phyloP scores from a whole-genome alignment of 2,113 vertebrate genomes.

The Eurypyga helias region DNA sequence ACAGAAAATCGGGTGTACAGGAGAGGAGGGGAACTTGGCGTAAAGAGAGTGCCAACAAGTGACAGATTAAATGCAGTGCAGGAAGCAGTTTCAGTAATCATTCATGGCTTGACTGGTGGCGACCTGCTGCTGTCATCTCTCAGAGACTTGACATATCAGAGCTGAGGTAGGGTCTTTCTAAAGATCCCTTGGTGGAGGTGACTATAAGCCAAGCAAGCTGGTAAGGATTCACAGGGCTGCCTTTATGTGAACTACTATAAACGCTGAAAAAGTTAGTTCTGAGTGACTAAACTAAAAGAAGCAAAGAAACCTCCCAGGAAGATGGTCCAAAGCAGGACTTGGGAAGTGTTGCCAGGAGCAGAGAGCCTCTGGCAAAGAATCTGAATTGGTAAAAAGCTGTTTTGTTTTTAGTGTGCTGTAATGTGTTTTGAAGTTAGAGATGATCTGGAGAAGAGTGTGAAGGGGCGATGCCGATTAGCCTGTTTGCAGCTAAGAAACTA shows the following conservation, averaged over 20 bases:
- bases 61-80: background rate
- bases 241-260: background rate
- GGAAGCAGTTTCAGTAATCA: background rate
- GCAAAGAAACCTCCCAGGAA: background rate
- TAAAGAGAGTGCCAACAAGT: background rate
- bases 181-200: background rate
- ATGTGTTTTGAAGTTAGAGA: background rate
- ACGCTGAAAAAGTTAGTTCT: background rate
- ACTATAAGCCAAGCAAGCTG: background rate
- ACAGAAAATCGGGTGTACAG: background rate
- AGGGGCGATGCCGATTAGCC: background rate
- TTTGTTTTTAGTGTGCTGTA: background rate
- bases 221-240: background rate
- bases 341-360: background rate
- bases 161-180: background rate
- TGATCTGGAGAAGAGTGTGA: background rate
- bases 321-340: background rate
- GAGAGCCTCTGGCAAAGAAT: background rate
- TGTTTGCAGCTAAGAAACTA: background rate
- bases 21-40: accelerated
- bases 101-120: background rate
- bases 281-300: background rate
- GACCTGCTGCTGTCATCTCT: background rate
- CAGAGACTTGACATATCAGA: background rate
- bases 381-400: background rate